Percentiles rank a stretch among this genome's conserved stretches.
Evolutionary conservation across 2,797 vertebrate genomes (phyloP).

Genomic region (Sebastes umbrosus): DNA sequence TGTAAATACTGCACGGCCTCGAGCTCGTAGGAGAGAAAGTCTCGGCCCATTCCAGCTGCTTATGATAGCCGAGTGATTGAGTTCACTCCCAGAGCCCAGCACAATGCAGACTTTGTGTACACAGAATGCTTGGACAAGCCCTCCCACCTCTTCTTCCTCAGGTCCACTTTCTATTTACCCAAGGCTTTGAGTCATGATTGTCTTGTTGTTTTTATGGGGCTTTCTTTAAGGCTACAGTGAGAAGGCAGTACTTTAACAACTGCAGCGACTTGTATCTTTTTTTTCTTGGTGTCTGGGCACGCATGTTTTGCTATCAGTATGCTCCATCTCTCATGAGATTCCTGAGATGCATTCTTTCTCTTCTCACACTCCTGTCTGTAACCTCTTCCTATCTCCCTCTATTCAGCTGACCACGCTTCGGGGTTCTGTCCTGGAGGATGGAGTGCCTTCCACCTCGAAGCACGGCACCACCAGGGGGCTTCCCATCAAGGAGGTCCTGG

Average conservation of each 20-base stretch:
- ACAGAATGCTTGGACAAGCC: constrained; percentile 31
- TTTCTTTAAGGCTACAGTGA: constrained; percentile 17
- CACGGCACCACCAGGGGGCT: constrained; percentile 92
- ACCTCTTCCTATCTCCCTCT: constrained; percentile 10
- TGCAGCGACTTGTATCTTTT: neutral
- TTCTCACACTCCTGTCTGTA: constrained; percentile 17
- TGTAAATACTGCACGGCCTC: constrained; percentile 49
- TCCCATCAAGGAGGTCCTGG: constrained; percentile 94
- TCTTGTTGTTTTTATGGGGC: constrained; percentile 34
- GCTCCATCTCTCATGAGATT: constrained; percentile 47
- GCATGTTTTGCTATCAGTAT: constrained; percentile 38
- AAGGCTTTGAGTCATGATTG: constrained; percentile 31
- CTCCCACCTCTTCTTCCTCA: constrained; percentile 46
- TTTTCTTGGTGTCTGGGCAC: neutral
- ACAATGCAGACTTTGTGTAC: constrained; percentile 71
- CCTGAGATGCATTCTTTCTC: constrained; percentile 37
- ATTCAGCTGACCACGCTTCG: constrained; percentile 91
- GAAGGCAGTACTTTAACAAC: constrained; percentile 10
- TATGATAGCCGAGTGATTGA: constrained; percentile 67
- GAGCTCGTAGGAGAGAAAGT: constrained; percentile 50
- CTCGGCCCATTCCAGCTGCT: constrained; percentile 63
- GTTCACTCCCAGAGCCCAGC: constrained; percentile 48
- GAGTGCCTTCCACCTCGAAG: constrained; percentile 93
- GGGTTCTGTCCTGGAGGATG: constrained; percentile 93
- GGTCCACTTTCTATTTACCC: constrained; percentile 26